Percentiles rank a stretch among this genome's conserved stretches.
These are phyloP conservation scores for Picathartes gymnocephalus DNA, from an alignment of 2,113 vertebrate genomes.

Conservation along the genomic window DNA sequence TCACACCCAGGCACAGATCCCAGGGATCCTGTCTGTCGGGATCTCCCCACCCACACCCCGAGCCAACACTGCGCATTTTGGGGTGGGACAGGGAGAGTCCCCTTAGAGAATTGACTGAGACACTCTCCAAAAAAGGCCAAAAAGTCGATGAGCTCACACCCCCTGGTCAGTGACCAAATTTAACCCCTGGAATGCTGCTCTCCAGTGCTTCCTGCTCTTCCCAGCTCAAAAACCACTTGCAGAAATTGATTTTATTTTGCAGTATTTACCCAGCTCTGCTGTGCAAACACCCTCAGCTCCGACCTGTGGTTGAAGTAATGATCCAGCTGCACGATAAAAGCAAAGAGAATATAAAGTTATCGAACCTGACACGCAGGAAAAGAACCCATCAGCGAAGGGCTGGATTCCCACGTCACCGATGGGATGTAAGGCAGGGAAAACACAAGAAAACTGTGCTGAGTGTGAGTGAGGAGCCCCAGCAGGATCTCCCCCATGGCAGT, in stretches of 20 bases:
- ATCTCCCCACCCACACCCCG: neutral
- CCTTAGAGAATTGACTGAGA: neutral
- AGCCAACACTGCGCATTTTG: rapidly evolving
- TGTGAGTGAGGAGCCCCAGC: neutral
- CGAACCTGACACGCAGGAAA: neutral
- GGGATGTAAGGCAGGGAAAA: neutral
- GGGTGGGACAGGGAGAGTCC: neutral
- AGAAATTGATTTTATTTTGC: neutral
- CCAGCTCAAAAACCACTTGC: neutral
- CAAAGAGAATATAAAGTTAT: neutral
- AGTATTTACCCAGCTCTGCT: neutral
- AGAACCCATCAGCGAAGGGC: rapidly evolving
- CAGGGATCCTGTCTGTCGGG: rapidly evolving
- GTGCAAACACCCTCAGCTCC: rapidly evolving
- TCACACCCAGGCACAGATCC: rapidly evolving
- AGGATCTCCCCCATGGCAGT: neutral
- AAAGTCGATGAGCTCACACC: rapidly evolving
- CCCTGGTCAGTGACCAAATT: neutral
- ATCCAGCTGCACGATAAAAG: rapidly evolving
- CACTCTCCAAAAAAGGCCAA: neutral
- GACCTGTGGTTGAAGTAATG: neutral
- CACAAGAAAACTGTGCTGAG: rapidly evolving
- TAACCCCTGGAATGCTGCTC: neutral
- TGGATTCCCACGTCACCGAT: neutral
- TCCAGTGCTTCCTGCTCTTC: neutral